Evolutionary conservation across 1,140 invertebrate genomes (phyloP).

Genomic region (Trichonephila inaurata): DNA sequence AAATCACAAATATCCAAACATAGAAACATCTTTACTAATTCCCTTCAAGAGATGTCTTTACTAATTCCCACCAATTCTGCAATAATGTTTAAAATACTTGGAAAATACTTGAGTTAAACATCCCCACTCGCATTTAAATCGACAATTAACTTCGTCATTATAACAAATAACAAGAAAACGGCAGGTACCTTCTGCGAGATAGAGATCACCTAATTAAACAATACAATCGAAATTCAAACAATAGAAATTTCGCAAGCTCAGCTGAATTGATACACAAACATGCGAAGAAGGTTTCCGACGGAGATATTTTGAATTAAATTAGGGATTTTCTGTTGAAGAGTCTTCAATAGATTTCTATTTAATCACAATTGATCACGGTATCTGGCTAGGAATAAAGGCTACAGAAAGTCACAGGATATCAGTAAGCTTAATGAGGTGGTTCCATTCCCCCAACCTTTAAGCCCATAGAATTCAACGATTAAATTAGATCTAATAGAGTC

Average conservation of each 20-base stretch:
- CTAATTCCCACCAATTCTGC: no score
- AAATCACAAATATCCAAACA: no score
- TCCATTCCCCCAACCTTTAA: neutral
- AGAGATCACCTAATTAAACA: neutral
- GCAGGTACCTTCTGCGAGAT: neutral
- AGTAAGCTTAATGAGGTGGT: conserved; percentile 3
- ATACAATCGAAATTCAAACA: neutral
- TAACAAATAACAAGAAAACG: neutral
- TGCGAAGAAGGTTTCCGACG: neutral
- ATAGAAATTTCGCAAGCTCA: neutral
- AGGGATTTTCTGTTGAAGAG: neutral
- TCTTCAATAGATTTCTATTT: conserved; percentile 37
- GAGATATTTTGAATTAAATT: conserved; percentile 27
- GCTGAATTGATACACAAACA: neutral
- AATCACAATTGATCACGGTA: conserved; percentile 3
- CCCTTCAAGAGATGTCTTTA: no score
- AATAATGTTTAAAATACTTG: neutral
- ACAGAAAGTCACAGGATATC: conserved; percentile 1
- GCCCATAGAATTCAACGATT: neutral
- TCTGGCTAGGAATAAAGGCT: neutral
- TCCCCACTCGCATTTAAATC: neutral
- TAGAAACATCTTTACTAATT: no score
- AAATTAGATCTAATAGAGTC: conserved; percentile 27
- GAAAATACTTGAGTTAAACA: neutral
- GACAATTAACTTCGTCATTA: neutral